Evolutionary conservation across 2,888 invertebrate genomes (phyloP), one percentile per base, ranked within the genome.

Genomic region (Phyllotreta cruciferae): DNA sequence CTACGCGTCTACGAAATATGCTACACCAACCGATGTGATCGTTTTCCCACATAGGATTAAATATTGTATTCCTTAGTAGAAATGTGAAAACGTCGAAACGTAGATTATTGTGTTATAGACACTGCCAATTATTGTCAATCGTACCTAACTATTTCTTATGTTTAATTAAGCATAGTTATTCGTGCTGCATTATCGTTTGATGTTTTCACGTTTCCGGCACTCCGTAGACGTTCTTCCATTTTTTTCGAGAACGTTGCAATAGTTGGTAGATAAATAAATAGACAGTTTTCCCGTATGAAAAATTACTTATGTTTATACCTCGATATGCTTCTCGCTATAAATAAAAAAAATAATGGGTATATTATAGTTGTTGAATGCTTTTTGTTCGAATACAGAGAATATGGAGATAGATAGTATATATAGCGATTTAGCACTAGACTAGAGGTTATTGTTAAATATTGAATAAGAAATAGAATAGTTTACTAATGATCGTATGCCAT

Each of bases 361-460:
- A 63, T 24, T 24, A 24, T 56, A 60, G 34, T 47, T 66, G 62
- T 60, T 66, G 53, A 62, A 41, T 41, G 60, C 56, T 57, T 66
- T 57, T 50, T 38, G 56, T 64, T 60, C 41, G 52, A 50, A 56
- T 36, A 34, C 36, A 58, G 39, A 56, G 45, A 58, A 58, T 56
- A 61, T 64, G 72, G 62, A 62, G 55, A 64, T 68, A 72, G 69
- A 69, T 75, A 76, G 74, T 53, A 62, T 66, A 69, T 53, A 64
- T 66, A 69, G 67, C 74, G 72, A 73, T 73, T 74, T 50, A 67
- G 75, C 72, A 74, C 72, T 72, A 71, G 73, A 73, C 71, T 70
- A 72, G 71, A 78, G 77, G 78, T 79, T 75, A 77, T 80, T 80
- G 80, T 80, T 80, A 80, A 78, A 78, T 80, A 80, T 75, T 80